A percentile compares a stretch with the other conserved stretches of the same genome.
phyloP scores from a whole-genome alignment of 2,888 invertebrate species.

The Galerucella calmariensis region DNA sequence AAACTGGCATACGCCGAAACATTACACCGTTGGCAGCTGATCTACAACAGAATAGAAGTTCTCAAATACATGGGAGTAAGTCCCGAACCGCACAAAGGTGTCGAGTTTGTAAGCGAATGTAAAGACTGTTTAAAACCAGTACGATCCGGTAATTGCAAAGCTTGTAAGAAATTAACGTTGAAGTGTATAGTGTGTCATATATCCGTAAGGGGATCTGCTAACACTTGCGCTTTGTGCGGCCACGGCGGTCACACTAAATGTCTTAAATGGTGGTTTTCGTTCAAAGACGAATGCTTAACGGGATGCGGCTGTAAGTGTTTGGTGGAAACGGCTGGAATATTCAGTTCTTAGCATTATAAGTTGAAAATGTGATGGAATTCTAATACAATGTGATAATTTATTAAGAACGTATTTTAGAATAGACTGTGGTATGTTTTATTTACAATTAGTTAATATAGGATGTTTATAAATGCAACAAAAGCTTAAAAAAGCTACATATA shows the following conservation, averaged over 20 bases:
- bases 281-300: conserved; percentile 83
- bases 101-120: conserved; percentile 81
- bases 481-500: no score
- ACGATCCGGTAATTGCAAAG: conserved; percentile 76
- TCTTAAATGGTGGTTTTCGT: conserved; percentile 84
- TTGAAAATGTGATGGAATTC: conserved; percentile 34
- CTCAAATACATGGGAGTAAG: conserved; percentile 70
- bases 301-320: conserved; percentile 94
- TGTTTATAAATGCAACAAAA: no score
- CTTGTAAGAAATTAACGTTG: conserved; percentile 80
- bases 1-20: conserved; percentile 91
- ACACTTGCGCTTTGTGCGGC: conserved; percentile 89
- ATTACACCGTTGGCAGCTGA: conserved; percentile 71
- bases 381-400: conserved; percentile 39
- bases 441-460: not conserved
- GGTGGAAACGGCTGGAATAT: conserved; percentile 72
- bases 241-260: conserved; percentile 93
- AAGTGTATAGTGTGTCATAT: conserved; percentile 87
- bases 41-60: conserved; percentile 69
- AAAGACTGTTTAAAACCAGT: conserved; percentile 75
- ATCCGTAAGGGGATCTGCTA: conserved; percentile 85
- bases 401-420: conserved; percentile 1
- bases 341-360: conserved; percentile 58
- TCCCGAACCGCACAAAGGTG: conserved; percentile 66
- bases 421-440: not conserved